A percentile compares a stretch with the other conserved stretches of the same genome.
Conservation (phyloP, 2,888 invertebrate genomes). For the Drosophila seclusa region DNA sequence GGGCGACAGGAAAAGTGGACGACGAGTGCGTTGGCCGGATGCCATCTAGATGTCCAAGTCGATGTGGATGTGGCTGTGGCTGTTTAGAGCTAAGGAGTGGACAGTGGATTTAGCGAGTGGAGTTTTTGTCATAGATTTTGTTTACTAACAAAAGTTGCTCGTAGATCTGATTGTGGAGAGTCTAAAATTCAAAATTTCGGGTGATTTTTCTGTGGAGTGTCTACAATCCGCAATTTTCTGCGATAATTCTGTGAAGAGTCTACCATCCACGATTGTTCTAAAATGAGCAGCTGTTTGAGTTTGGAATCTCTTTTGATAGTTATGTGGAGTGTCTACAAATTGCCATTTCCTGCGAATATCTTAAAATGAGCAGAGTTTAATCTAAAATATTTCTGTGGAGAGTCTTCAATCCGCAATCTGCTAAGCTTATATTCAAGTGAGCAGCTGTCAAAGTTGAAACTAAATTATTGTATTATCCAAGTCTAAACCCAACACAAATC, state of each 20-base stretch:
- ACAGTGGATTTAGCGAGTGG: neutral
- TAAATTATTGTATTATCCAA: neutral
- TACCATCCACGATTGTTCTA: no score
- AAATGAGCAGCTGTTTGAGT: no score
- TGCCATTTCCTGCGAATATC: accelerated
- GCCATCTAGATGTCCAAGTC: neutral
- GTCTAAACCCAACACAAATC: neutral
- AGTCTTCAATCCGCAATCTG: neutral
- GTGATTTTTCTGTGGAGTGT: no score
- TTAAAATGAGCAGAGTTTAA: neutral
- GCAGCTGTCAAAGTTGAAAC: no score
- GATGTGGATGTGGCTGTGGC: neutral
- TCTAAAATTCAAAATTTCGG: no score
- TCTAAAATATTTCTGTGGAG: neutral
- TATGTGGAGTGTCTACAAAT: accelerated
- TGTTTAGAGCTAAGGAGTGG: neutral
- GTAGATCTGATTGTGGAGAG: neutral
- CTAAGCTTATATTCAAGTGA: no score
- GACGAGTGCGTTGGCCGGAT: slow-evolving; percentile 48
- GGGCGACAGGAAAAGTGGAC: neutral
- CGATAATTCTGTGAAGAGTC: neutral
- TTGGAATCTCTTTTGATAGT: neutral
- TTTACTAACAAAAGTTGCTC: neutral
- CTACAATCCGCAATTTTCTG: accelerated
- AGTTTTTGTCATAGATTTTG: neutral